These are phyloP conservation scores for Melanotaenia duboulayi DNA, from an alignment of 2,113 vertebrate species.

Conservation along the genomic window DNA sequence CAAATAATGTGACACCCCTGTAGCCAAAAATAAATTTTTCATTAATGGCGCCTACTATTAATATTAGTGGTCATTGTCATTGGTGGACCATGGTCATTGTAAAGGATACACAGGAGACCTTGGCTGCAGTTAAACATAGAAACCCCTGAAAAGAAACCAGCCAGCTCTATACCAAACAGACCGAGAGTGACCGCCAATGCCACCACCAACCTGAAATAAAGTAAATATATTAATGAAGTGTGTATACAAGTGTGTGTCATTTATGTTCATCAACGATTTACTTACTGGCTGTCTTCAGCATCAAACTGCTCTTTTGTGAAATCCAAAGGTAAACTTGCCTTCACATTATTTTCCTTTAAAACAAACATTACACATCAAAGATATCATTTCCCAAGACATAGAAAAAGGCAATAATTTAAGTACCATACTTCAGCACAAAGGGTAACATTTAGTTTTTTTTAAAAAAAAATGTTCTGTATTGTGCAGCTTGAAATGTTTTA, in stretches of 20 bases:
- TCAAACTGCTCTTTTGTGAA: constrained; percentile 85
- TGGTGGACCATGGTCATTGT: neutral
- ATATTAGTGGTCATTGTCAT: neutral
- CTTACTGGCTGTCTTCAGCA: constrained; percentile 85
- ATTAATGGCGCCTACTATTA: neutral
- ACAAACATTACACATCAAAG: constrained; percentile 13
- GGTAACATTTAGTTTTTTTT: neutral
- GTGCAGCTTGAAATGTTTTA: neutral
- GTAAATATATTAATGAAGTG: neutral
- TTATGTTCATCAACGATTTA: neutral
- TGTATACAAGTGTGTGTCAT: neutral
- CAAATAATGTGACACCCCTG: neutral
- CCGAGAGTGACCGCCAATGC: constrained; percentile 87
- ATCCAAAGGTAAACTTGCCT: constrained; percentile 85
- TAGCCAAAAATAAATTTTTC: neutral
- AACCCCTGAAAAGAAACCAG: constrained; percentile 89
- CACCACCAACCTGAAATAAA: constrained; percentile 83
- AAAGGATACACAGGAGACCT: constrained; percentile 92
- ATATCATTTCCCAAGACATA: neutral
- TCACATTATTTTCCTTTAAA: constrained; percentile 87
- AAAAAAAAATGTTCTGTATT: neutral
- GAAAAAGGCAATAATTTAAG: neutral
- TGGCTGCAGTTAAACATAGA: constrained; percentile 92
- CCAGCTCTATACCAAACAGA: constrained; percentile 87
- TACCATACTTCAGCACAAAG: neutral